These are phyloP conservation scores for Chelonus formosanus DNA, from an alignment of 2,888 invertebrate genomes.

Conservation along the genomic window DNA sequence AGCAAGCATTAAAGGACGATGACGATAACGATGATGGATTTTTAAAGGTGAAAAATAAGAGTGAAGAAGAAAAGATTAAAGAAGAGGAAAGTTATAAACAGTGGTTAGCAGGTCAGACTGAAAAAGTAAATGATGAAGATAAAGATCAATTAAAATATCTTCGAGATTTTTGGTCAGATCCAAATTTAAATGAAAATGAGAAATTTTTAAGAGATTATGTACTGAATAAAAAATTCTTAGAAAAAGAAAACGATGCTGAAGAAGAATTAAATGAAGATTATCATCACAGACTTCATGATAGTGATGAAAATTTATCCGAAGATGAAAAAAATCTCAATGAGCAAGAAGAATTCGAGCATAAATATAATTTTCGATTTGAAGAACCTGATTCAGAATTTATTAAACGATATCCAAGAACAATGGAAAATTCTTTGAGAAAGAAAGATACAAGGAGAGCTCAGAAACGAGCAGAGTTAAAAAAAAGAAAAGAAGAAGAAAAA, in stretches of 20 bases:
- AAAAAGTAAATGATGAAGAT: conserved; percentile 70
- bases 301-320: conserved; percentile 72
- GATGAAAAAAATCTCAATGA: conserved; percentile 83
- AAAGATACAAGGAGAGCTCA: conserved; percentile 81
- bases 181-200: conserved; percentile 83
- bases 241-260: conserved; percentile 41
- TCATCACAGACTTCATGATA: conserved; percentile 56
- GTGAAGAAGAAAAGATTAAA: conserved; percentile 63
- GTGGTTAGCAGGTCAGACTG: conserved; percentile 82
- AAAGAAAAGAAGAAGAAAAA: conserved; percentile 82
- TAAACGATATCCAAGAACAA: conserved; percentile 84
- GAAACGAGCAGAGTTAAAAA: conserved; percentile 78
- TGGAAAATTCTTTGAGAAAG: conserved; percentile 82
- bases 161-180: conserved; percentile 85
- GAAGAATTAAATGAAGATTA: conserved; percentile 45
- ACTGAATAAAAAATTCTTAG: conserved; percentile 78
- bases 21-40: conserved; percentile 66
- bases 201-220: conserved; percentile 93
- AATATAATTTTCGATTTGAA: conserved; percentile 96
- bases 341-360: conserved; percentile 91
- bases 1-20: conserved; percentile 66
- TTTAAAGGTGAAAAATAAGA: conserved; percentile 56
- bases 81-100: conserved; percentile 71
- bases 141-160: conserved; percentile 75
- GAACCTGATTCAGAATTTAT: conserved; percentile 94